These are phyloP conservation scores for Drosophila parvula DNA, from an alignment of 1,140 invertebrate species.

Conservation along the genomic window DNA sequence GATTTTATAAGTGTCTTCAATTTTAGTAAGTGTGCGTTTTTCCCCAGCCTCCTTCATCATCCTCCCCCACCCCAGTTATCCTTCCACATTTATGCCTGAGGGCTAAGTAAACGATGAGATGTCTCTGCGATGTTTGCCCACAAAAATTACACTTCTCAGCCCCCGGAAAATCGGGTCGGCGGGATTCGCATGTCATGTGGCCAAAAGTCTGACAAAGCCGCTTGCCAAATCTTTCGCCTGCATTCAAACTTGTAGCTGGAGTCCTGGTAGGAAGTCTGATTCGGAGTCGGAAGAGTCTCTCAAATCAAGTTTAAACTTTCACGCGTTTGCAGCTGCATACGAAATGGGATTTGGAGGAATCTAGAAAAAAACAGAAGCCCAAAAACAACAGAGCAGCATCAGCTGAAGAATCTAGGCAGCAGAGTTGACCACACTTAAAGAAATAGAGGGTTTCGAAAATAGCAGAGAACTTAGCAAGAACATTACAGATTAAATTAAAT, in stretches of 20 bases:
- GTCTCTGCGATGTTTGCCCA: constrained; percentile 54
- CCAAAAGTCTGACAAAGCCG: constrained; percentile 54
- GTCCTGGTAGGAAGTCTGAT: constrained; percentile 14
- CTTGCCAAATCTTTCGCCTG: constrained; percentile 25
- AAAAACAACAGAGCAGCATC: constrained; percentile 34
- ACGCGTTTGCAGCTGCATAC: constrained; percentile 71
- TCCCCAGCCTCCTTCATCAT: no score
- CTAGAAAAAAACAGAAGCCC: constrained; percentile 18
- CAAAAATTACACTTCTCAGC: constrained; percentile 52
- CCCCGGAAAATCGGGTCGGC: constrained; percentile 12
- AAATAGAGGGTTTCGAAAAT: background rate
- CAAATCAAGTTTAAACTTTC: constrained; percentile 75
- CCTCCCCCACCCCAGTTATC: background rate
- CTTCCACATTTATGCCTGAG: constrained; percentile 11
- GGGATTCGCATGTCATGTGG: constrained; percentile 43
- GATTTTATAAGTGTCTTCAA: constrained; percentile 82
- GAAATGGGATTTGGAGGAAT: constrained; percentile 64
- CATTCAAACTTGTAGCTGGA: constrained; percentile 13
- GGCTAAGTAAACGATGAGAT: constrained; percentile 46
- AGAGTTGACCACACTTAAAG: constrained; percentile 30
- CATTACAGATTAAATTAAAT: no score
- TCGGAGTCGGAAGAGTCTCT: constrained; percentile 22
- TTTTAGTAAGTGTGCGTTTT: constrained; percentile 78
- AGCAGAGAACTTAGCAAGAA: no score
- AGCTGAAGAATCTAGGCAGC: constrained; percentile 58